Percentiles rank a stretch among this genome's conserved stretches.
phyloP scores from a whole-genome alignment of 2,797 vertebrate genomes.

The Peromyscus attwateri region DNA sequence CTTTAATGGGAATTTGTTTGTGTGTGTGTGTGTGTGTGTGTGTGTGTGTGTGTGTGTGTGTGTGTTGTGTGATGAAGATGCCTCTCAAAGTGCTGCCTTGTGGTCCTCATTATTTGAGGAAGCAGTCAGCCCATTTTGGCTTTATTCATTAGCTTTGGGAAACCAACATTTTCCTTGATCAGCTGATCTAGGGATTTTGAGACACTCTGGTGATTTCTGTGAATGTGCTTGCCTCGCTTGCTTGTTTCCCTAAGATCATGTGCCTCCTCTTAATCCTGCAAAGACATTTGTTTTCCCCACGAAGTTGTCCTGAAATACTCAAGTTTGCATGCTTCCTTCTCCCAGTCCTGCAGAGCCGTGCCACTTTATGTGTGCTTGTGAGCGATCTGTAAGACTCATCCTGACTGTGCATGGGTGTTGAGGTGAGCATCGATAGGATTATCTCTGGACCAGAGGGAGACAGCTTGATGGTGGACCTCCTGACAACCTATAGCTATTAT shows the following conservation, averaged over 20 bases:
- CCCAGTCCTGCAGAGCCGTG: neutral
- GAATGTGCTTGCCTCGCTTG: neutral
- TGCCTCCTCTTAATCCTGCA: neutral
- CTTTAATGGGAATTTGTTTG: neutral
- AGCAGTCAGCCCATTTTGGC: no score
- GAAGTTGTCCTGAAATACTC: neutral
- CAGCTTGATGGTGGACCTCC: neutral
- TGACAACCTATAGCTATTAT: neutral
- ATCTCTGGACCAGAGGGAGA: neutral
- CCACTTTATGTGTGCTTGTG: neutral
- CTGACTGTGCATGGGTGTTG: neutral
- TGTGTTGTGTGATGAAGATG: neutral
- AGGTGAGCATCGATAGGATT: neutral
- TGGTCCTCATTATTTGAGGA: neutral
- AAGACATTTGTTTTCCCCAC: neutral
- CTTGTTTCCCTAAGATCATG: neutral
- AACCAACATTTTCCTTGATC: neutral
- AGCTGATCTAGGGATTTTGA: neutral
- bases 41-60: neutral
- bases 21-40: no score
- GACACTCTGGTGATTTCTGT: neutral
- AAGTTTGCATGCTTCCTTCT: neutral
- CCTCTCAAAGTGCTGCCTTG: neutral
- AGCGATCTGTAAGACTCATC: neutral
- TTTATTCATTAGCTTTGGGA: neutral